phyloP scores from a whole-genome alignment of 2,888 invertebrate genomes.

The Diloba caeruleocephala region DNA sequence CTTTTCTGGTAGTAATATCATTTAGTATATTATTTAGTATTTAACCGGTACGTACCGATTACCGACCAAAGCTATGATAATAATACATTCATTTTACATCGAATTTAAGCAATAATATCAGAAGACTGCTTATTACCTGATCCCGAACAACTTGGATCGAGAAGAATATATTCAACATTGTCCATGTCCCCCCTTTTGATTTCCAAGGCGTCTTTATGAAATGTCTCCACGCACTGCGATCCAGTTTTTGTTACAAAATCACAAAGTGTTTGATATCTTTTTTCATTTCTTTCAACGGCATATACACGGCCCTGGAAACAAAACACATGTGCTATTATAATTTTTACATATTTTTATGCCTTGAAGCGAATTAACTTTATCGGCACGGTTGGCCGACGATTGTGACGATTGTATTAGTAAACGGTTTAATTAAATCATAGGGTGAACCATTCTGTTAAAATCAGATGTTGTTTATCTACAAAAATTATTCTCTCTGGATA shows the following conservation, averaged over 20 bases:
- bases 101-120: neutral
- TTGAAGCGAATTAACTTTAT: too few species aligned
- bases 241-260: constrained; percentile 90
- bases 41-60: too few species aligned
- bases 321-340: neutral
- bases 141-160: constrained; percentile 99
- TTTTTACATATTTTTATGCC: neutral
- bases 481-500: too few species aligned
- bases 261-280: constrained; percentile 91
- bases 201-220: constrained; percentile 92
- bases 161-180: constrained; percentile 95
- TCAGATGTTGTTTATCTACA: too few species aligned
- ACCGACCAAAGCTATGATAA: too few species aligned
- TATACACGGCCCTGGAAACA: constrained; percentile 91
- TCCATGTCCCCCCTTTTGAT: constrained; percentile 90
- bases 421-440: too few species aligned
- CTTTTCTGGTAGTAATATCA: too few species aligned
- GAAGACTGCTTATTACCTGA: constrained; percentile 90
- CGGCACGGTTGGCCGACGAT: too few species aligned
- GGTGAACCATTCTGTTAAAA: too few species aligned
- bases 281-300: constrained; percentile 93
- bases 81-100: neutral
- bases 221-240: constrained; percentile 91
- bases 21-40: too few species aligned
- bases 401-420: too few species aligned